Evolutionary conservation across 1,140 invertebrate genomes (phyloP).

Genomic region (Drosophila busckii): DNA sequence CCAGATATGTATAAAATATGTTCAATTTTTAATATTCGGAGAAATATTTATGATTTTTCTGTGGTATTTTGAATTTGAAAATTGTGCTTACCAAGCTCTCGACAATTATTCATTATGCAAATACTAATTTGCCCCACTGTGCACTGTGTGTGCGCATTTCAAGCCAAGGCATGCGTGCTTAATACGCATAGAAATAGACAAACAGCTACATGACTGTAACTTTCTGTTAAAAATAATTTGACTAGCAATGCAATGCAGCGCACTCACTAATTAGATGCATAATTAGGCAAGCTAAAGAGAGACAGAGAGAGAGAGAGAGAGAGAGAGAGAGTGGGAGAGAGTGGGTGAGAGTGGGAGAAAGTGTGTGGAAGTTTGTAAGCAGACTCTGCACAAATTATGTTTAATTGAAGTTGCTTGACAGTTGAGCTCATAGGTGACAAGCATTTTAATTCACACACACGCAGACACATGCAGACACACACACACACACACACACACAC

Average conservation of each 20-base stretch:
- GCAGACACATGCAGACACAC: not conserved
- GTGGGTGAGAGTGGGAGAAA: not conserved
- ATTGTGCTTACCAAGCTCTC: no score
- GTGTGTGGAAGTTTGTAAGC: conserved; percentile 32
- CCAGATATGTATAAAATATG: no score
- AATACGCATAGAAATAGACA: conserved; percentile 26
- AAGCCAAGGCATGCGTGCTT: conserved; percentile 22
- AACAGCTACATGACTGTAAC: not conserved
- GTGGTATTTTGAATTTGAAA: no score
- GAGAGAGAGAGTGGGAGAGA: not conserved
- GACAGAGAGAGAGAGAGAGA: not conserved
- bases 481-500: not conserved
- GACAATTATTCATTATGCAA: no score
- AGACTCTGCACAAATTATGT: conserved; percentile 44
- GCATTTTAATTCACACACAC: conserved; percentile 4
- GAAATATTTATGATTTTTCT: no score
- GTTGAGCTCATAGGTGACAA: conserved; percentile 43
- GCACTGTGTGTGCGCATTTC: no score
- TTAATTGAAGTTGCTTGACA: conserved; percentile 54
- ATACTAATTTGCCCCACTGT: no score
- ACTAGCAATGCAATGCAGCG: conserved; percentile 53
- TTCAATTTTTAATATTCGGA: no score
- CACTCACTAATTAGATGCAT: conserved; percentile 70
- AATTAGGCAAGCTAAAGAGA: conserved; percentile 48
- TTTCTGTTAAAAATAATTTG: conserved; percentile 49